Conservation (phyloP, 1,140 invertebrate genomes). For the Acromyrmex heyeri region DNA sequence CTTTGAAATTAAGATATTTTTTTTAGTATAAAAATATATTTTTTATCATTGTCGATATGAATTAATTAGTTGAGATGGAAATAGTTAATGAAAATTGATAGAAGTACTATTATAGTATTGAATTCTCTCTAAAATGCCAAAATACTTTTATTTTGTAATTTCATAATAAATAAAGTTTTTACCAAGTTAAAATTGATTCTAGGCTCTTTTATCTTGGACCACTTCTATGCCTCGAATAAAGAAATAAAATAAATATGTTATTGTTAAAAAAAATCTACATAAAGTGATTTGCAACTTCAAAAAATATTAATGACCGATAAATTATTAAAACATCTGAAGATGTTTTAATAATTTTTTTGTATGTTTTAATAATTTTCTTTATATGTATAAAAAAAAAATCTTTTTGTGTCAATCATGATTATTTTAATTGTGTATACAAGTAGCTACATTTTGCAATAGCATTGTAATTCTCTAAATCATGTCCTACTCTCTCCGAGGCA, state of each 20-base stretch:
- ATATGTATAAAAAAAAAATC: neutral
- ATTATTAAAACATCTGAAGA: neutral
- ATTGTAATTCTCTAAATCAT: neutral
- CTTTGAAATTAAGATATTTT: no score
- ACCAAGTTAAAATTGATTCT: slow-evolving; percentile 31
- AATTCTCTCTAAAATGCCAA: neutral
- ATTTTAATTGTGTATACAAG: neutral
- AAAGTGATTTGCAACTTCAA: neutral
- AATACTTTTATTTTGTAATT: neutral
- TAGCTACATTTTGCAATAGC: neutral
- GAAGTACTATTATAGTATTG: neutral
- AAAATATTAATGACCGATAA: neutral
- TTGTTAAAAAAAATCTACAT: neutral
- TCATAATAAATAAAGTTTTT: neutral
- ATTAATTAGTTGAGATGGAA: neutral
- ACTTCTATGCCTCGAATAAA: slow-evolving; percentile 75
- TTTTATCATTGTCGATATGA: neutral
- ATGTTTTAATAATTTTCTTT: no score
- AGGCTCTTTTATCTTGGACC: neutral
- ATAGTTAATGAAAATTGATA: neutral
- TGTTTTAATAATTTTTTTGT: neutral
- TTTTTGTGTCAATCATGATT: neutral
- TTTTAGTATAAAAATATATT: no score
- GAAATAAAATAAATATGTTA: neutral
- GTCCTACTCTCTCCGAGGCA: slow-evolving; percentile 67